Base-by-base conservation (phyloP, 1,140 invertebrate species). In the Orius laevigatus region DNA sequence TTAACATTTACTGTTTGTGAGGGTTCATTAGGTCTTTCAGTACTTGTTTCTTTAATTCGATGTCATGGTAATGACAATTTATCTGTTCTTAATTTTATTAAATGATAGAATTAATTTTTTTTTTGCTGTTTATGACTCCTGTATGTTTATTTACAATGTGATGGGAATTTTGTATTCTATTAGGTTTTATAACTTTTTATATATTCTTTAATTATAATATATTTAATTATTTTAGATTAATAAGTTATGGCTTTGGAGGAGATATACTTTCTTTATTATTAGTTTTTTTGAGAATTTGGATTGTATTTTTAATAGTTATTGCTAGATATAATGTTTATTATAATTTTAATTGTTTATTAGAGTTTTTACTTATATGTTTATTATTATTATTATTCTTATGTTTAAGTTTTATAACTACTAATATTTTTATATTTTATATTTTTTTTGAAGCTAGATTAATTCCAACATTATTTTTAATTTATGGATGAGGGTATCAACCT, bases 401-500 rank as follows among this genome's bases (percentile, higher is more conserved):
- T 66, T 62, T 67, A 58, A 70, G 66, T 53, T 73, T 75, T 71
- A 63, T 59, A 52, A 55, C 56, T 44, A 60, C 65, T 59, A 71
- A 69, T 68, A 67, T 74, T 60, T 68, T 78, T 65, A 58, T n/a
- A n/a, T n/a, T n/a, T n/a, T n/a, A n/a, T n/a, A n/a, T n/a, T n/a
- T n/a, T n/a, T n/a, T n/a, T n/a, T 75, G 73, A 78, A 54, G 59
- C 63, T 48, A 72, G 68, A 45, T 65, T 77, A 60, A 69, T 79
- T 65, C 73, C 72, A 51, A 72, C 68, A 47, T 68, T 76, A 59
- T 56, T 76, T 58, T 66, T 78, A 61, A 72, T 78, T 72, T 63
- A 76, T 56, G 73, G 72, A 0, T 78, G 73, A 47, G 74, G 76
- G 0, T 67, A 68, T 65, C 72, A 78, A 56, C 66, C 69, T 56